phyloP scores from a whole-genome alignment of 2,888 invertebrate species.

The Diadegma fenestrale region DNA sequence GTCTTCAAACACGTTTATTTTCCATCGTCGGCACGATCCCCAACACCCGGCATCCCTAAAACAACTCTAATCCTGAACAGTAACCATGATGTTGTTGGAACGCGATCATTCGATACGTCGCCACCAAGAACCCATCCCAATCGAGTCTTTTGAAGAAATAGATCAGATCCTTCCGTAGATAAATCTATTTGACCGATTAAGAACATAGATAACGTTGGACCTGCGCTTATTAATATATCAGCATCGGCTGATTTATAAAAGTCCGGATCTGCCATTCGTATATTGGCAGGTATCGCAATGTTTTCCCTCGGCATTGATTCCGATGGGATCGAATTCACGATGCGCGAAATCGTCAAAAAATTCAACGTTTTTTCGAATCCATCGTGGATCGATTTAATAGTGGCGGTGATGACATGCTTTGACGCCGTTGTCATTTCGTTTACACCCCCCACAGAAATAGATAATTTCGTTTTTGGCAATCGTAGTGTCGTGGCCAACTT shows the following conservation, averaged over 20 bases:
- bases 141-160: constrained; percentile 15
- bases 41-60: no score
- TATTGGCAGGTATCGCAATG: neutral
- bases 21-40: no score
- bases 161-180: neutral
- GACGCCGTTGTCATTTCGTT: neutral
- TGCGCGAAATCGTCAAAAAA: neutral
- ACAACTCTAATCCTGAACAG: no score
- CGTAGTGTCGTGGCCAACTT: neutral
- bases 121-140: constrained; percentile 21
- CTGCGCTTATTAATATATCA: neutral
- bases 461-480: neutral
- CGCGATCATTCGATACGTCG: neutral
- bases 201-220: neutral
- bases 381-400: neutral
- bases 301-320: neutral
- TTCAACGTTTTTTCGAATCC: constrained; percentile 2
- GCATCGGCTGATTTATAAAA: neutral
- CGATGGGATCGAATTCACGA: neutral
- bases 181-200: constrained; percentile 13
- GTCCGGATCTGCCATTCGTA: constrained; percentile 2
- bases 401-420: neutral
- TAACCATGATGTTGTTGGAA: no score
- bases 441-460: constrained; percentile 7
- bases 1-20: no score